Evolutionary conservation across 2,113 vertebrate genomes (phyloP).

Genomic region (Nycticorax nycticorax): DNA sequence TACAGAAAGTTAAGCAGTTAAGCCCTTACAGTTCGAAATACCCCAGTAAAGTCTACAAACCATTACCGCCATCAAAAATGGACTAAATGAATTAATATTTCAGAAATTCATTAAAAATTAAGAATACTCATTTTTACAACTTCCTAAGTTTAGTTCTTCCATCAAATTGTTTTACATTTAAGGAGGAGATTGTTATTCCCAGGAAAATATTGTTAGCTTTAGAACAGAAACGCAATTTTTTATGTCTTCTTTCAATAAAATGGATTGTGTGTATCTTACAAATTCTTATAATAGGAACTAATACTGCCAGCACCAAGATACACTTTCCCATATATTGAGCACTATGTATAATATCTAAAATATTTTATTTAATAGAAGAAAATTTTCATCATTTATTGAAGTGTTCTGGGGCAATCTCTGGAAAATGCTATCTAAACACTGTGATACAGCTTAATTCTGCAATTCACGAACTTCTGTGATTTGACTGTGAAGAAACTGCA

Average conservation of each 20-base stretch:
- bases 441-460: background rate
- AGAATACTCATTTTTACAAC: conserved; percentile 64
- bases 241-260: background rate
- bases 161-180: conserved; percentile 52
- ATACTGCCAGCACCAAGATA: background rate
- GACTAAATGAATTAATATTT: conserved; percentile 71
- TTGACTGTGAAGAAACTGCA: background rate
- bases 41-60: conserved; percentile 50
- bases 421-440: background rate
- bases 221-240: background rate
- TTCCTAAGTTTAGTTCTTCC: conserved; percentile 56
- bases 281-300: background rate
- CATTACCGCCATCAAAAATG: conserved; percentile 63
- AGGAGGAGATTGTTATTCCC: conserved; percentile 12
- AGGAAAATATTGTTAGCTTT: background rate
- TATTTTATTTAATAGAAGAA: background rate
- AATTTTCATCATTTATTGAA: background rate
- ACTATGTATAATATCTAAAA: background rate
- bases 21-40: conserved; percentile 33
- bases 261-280: background rate
- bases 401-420: background rate
- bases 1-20: conserved; percentile 41
- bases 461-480: background rate
- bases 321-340: background rate
- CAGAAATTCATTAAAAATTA: conserved; percentile 72